These are phyloP conservation scores for Lymantria dispar DNA, from an alignment of 2,888 invertebrate genomes.

Conservation along the genomic window DNA sequence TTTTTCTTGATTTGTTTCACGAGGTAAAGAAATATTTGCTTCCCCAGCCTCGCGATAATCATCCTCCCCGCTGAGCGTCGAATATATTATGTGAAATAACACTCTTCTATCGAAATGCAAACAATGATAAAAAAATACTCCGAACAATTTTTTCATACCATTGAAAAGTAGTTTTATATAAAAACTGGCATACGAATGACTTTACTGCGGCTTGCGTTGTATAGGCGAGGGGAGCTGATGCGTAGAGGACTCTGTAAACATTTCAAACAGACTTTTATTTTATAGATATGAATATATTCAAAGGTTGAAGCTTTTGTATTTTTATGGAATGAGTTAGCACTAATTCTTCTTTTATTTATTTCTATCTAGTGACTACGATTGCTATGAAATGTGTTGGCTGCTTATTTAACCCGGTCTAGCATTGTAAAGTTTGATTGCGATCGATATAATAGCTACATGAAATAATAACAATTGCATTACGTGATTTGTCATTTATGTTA, in stretches of 20 bases:
- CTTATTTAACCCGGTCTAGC: too few relatives aligned
- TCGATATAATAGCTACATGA: too few relatives aligned
- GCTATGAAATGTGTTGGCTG: too few relatives aligned
- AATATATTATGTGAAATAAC: constrained; percentile 5
- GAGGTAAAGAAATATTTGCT: constrained; percentile 14
- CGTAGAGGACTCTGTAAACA: constrained; percentile 64
- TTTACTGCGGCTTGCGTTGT: constrained; percentile 39
- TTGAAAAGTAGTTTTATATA: constrained; percentile 30
- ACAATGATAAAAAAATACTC: constrained; percentile 12
- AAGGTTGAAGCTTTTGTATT: constrained; percentile 6
- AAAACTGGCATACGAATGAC: constrained; percentile 41
- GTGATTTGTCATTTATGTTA: too few relatives aligned
- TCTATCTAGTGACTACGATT: too few relatives aligned
- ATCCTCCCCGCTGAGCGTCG: constrained; percentile 7
- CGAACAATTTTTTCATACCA: constrained; percentile 17
- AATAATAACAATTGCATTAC: too few relatives aligned
- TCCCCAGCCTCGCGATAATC: constrained; percentile 19
- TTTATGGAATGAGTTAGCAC: constrained; percentile 32
- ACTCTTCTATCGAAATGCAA: constrained; percentile 18
- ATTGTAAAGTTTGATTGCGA: too few relatives aligned
- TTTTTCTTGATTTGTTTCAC: too few relatives aligned
- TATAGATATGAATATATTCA: constrained; percentile 25
- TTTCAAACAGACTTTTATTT: constrained; percentile 51
- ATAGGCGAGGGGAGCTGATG: constrained; percentile 35
- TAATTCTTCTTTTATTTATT: constrained; percentile 23